phyloP scores from a whole-genome alignment of 2,113 vertebrate genomes.

The Xiphophorus couchianus region DNA sequence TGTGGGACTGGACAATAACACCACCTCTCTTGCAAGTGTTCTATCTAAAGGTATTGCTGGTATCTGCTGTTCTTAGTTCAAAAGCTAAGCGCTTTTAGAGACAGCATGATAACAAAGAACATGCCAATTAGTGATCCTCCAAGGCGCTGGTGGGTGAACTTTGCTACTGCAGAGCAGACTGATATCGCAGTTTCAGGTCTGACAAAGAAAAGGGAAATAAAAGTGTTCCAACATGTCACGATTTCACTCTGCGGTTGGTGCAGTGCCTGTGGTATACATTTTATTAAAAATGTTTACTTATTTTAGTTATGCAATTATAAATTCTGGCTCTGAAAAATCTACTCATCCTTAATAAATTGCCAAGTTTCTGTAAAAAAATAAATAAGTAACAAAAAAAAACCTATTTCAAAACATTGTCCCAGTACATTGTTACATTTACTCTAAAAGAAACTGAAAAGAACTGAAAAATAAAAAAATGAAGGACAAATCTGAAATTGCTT shows the following conservation, averaged over 20 bases:
- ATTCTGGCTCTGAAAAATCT: not conserved
- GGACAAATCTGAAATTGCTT: no score
- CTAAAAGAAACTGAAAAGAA: no score
- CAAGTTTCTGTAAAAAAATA: not conserved
- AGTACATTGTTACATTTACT: not conserved
- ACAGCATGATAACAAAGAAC: no score
- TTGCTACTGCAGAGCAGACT: not conserved
- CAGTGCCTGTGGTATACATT: not conserved
- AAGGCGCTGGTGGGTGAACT: slow-evolving; percentile 1
- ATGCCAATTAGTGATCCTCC: not conserved
- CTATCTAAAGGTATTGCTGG: not conserved
- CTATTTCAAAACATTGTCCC: not conserved
- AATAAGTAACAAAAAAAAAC: not conserved
- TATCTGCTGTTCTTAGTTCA: not conserved
- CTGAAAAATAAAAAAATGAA: not conserved
- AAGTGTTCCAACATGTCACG: not conserved
- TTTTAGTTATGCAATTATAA: not conserved
- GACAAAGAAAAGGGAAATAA: not conserved
- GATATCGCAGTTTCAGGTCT: not conserved
- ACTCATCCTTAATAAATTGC: not conserved
- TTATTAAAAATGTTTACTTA: not conserved
- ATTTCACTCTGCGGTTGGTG: not conserved
- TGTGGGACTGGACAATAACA: not conserved
- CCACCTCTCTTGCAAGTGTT: not conserved
- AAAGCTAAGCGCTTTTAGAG: not conserved